Conservation (phyloP, 1,140 invertebrate species). For the Leptinotarsa texana region DNA sequence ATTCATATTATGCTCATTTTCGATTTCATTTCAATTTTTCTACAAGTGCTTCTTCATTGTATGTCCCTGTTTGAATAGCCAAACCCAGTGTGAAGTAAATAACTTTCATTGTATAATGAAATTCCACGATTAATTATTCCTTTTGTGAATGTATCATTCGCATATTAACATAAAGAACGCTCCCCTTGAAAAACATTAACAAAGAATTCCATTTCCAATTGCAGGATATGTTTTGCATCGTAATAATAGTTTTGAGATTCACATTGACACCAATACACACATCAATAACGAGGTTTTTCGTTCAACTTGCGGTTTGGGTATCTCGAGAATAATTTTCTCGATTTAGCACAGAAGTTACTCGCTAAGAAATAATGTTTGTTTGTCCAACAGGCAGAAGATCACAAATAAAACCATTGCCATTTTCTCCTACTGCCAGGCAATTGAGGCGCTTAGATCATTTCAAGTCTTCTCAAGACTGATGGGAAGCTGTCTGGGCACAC, state of each 20-base stretch:
- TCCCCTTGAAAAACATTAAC: neutral
- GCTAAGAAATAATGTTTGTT: no score
- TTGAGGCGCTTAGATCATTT: no score
- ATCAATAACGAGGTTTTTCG: neutral
- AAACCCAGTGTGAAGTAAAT: neutral
- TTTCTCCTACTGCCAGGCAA: no score
- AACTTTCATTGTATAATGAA: neutral
- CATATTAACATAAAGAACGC: neutral
- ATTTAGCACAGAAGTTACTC: no score
- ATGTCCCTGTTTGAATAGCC: neutral
- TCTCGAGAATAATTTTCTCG: no score
- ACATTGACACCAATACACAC: slow-evolving; percentile 2
- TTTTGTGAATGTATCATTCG: slow-evolving; percentile 6
- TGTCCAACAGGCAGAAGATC: no score
- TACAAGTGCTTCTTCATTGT: neutral
- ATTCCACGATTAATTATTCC: slow-evolving; percentile 3
- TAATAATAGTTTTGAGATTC: neutral
- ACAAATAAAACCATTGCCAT: no score
- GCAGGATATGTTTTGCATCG: neutral
- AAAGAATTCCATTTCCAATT: neutral
- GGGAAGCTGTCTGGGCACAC: no score
- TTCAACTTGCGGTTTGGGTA: neutral
- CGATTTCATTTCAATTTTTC: no score
- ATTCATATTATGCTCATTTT: no score
- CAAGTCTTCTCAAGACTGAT: no score